These are phyloP conservation scores for Chloropsis hardwickii DNA, from an alignment of 2,113 vertebrate genomes.

Conservation along the genomic window DNA sequence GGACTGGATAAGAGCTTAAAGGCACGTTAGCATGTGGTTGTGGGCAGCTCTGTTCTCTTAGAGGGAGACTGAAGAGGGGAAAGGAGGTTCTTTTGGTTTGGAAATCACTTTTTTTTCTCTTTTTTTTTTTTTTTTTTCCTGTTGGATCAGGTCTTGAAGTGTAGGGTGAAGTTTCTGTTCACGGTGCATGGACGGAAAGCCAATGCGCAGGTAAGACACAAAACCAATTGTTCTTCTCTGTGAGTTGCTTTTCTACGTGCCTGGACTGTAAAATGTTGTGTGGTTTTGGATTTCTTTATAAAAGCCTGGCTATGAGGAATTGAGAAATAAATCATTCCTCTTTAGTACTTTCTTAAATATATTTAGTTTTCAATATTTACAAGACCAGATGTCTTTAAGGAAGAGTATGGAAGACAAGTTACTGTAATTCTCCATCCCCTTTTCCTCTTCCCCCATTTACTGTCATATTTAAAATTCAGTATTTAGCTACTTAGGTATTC, in stretches of 20 bases:
- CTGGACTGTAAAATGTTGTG: not conserved
- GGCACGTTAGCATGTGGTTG: not conserved
- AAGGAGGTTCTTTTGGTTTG: not conserved
- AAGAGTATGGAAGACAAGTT: not conserved
- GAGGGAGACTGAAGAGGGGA: not conserved
- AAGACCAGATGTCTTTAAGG: not conserved
- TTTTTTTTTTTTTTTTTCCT: not conserved
- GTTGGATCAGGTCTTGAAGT: slow-evolving; percentile 54
- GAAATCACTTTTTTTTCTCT: not conserved
- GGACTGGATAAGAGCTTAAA: not conserved
- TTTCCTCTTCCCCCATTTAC: not conserved
- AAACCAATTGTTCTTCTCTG: not conserved
- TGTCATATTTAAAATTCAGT: not conserved
- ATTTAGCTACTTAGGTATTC: not conserved
- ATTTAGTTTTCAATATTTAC: not conserved
- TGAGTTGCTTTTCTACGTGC: not conserved
- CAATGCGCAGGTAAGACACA: slow-evolving; percentile 91
- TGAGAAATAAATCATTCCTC: not conserved
- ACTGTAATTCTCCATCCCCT: not conserved
- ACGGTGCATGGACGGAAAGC: slow-evolving; percentile 94
- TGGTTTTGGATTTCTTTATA: not conserved
- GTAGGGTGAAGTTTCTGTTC: slow-evolving; percentile 77
- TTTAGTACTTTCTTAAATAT: not conserved
- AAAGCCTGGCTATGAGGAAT: not conserved
- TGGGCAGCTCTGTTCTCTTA: not conserved